Evolutionary conservation across 2,888 invertebrate genomes (phyloP).

Genomic region (Brachyopa scutellaris): DNA sequence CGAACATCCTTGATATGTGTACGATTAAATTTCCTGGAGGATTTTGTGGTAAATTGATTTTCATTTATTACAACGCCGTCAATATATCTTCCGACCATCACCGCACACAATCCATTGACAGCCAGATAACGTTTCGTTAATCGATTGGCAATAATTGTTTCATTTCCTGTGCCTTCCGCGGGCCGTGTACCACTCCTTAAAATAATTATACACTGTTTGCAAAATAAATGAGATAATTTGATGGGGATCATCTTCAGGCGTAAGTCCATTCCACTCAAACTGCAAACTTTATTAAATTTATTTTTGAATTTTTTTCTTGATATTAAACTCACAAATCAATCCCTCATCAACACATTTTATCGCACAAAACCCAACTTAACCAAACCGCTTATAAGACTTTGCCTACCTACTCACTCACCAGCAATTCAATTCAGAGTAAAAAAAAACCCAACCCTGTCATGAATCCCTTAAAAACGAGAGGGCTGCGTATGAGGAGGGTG

Average conservation of each 20-base stretch:
- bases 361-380: too few relatives aligned
- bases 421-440: background rate
- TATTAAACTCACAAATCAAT: conserved; percentile 45
- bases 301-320: conserved; percentile 25
- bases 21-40: conserved; percentile 68
- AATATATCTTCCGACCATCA: conserved; percentile 3
- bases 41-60: conserved; percentile 68
- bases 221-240: conserved; percentile 45
- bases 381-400: background rate
- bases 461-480: conserved; percentile 26
- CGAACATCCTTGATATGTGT: conserved; percentile 53
- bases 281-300: background rate
- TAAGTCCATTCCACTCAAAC: background rate
- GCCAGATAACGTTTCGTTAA: conserved; percentile 42
- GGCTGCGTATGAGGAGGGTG: background rate
- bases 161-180: background rate
- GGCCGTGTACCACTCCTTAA: conserved; percentile 17
- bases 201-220: conserved; percentile 34
- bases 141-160: conserved; percentile 49
- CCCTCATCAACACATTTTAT: too few relatives aligned
- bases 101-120: background rate
- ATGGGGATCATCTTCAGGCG: conserved; percentile 38
- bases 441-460: conserved; percentile 15
- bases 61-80: conserved; percentile 49
- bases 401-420: background rate